Percentiles rank a stretch among this genome's conserved stretches.
Conservation (phyloP, 2,888 invertebrate genomes). For the Odontocolon sp. region DNA sequence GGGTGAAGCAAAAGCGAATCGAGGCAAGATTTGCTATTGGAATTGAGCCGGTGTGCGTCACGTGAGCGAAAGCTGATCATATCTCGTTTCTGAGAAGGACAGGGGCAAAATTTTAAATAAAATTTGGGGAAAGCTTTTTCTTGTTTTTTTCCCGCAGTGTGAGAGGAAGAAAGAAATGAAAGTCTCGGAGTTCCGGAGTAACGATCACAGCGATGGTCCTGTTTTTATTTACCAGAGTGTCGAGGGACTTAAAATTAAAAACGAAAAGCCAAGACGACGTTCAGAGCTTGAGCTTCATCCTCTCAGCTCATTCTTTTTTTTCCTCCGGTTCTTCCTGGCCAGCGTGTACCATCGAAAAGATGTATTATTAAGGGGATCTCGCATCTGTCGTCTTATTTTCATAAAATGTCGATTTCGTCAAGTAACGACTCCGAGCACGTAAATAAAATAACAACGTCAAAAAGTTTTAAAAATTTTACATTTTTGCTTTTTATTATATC, state of each 20-base stretch:
- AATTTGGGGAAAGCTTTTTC: slow-evolving; percentile 49
- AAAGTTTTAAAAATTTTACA: not conserved
- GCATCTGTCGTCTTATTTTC: slow-evolving; percentile 58
- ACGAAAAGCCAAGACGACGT: slow-evolving; percentile 23
- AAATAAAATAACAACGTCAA: not conserved
- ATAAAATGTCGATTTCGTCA: slow-evolving; percentile 48
- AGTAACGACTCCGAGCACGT: slow-evolving; percentile 2
- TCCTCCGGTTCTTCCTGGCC: not conserved
- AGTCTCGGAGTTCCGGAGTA: slow-evolving; percentile 29
- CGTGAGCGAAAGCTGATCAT: slow-evolving; percentile 54
- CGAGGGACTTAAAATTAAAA: slow-evolving; percentile 53
- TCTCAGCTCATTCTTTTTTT: not conserved
- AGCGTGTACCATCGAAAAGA: slow-evolving; percentile 29
- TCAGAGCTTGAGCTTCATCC: not conserved
- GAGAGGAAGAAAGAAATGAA: slow-evolving; percentile 9
- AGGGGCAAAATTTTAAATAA: slow-evolving; percentile 59
- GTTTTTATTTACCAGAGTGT: slow-evolving; percentile 49
- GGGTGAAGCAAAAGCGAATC: slow-evolving; percentile 52
- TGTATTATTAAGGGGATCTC: slow-evolving; percentile 51
- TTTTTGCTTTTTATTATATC: no score
- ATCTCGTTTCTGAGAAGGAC: slow-evolving; percentile 44
- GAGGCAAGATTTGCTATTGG: slow-evolving; percentile 53
- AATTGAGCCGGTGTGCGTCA: slow-evolving; percentile 47
- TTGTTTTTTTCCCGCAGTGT: slow-evolving; percentile 18
- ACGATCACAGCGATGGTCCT: slow-evolving; percentile 5